Evolutionary conservation across 2,797 vertebrate species (phyloP).

Genomic region (Acridotheres tristis): DNA sequence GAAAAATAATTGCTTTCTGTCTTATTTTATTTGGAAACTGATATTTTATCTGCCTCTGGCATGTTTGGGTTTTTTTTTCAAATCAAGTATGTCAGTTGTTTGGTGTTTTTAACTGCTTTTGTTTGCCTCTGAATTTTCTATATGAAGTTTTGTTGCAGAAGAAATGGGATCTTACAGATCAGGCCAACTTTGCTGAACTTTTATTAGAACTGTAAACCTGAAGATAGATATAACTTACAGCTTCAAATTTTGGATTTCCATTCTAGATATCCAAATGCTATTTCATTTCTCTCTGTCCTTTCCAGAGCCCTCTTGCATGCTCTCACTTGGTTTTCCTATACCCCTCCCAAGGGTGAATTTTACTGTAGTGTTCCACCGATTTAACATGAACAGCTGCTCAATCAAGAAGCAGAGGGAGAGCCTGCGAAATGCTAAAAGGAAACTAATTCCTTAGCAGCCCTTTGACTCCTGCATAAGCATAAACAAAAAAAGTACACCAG

Average conservation of each 20-base stretch:
- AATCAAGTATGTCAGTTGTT: not conserved
- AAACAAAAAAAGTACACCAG: not conserved
- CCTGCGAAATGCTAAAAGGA: not conserved
- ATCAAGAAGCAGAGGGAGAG: not conserved
- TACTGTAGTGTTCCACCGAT: not conserved
- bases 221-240: not conserved
- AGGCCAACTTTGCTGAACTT: not conserved
- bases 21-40: not conserved
- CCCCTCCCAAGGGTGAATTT: not conserved
- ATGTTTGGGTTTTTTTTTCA: not conserved
- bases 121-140: not conserved
- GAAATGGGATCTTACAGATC: not conserved
- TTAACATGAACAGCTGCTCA: not conserved
- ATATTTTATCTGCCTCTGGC: not conserved
- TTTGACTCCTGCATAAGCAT: not conserved
- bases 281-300: not conserved
- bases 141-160: not conserved
- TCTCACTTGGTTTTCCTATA: not conserved
- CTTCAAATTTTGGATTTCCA: not conserved
- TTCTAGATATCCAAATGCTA: not conserved
- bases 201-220: not conserved
- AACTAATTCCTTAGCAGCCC: not conserved
- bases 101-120: not conserved
- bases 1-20: not conserved
- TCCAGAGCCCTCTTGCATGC: not conserved